These are phyloP conservation scores for Heliconius ethilla DNA, from an alignment of 2,888 invertebrate genomes.

Conservation along the genomic window DNA sequence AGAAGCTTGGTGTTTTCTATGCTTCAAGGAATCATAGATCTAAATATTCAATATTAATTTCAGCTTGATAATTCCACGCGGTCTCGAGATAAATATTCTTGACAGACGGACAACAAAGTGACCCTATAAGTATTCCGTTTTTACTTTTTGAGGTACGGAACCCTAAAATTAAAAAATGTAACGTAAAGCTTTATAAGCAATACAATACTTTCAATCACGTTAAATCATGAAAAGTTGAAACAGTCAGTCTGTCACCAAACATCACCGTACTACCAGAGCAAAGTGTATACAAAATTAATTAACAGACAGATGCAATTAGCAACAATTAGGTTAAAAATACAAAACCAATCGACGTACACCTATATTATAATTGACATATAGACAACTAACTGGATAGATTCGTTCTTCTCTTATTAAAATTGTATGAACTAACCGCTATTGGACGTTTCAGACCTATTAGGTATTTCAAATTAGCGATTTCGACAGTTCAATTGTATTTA, in stretches of 20 bases:
- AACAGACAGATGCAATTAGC: conserved; percentile 29
- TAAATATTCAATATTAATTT: too few species aligned
- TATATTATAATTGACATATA: conserved; percentile 39
- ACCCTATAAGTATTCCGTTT: too few species aligned
- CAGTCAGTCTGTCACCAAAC: background rate
- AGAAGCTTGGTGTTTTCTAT: too few species aligned
- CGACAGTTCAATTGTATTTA: background rate
- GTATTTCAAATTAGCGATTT: conserved; percentile 4
- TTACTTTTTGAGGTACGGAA: too few species aligned
- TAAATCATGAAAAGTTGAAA: conserved; percentile 1
- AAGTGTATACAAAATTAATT: conserved; percentile 16
- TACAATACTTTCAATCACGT: background rate
- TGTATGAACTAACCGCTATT: conserved; percentile 18
- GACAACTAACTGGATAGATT: conserved; percentile 30
- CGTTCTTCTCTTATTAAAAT: conserved; percentile 36
- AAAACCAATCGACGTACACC: conserved; percentile 22
- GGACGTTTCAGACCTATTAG: conserved; percentile 16
- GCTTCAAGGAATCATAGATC: too few species aligned
- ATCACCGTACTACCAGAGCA: conserved; percentile 7
- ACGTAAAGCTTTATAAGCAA: background rate
- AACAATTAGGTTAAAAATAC: conserved; percentile 36
- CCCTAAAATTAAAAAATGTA: background rate
- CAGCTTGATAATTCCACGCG: too few species aligned
- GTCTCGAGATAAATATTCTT: too few species aligned
- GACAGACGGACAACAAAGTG: too few species aligned